phyloP scores from a whole-genome alignment of 2,113 vertebrate genomes.

The Leucopsar rothschildi region DNA sequence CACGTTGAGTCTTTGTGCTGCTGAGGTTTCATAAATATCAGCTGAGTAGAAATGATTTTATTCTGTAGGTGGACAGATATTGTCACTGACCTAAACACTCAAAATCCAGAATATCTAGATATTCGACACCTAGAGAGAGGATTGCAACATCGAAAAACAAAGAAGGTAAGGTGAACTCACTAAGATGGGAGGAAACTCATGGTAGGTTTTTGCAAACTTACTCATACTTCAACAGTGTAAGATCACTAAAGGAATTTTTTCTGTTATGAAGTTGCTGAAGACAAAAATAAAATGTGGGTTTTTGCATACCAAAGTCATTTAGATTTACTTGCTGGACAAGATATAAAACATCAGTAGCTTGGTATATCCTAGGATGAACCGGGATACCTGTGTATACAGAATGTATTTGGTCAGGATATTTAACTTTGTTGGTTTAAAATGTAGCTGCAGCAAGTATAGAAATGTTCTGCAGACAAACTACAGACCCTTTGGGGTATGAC shows the following conservation, averaged over 20 bases:
- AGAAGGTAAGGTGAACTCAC: conserved; percentile 81
- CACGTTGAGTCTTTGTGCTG: neutral
- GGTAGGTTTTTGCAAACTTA: neutral
- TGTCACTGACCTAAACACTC: conserved; percentile 94
- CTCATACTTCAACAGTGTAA: neutral
- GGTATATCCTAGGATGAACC: neutral
- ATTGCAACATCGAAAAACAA: conserved; percentile 93
- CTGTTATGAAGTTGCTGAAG: neutral
- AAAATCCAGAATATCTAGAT: conserved; percentile 96
- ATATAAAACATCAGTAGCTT: neutral
- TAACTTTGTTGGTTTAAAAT: neutral
- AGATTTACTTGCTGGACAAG: neutral
- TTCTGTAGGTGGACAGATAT: conserved; percentile 89
- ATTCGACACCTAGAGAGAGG: conserved; percentile 95
- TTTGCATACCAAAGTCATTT: neutral
- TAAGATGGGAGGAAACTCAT: neutral
- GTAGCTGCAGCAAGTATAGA: neutral
- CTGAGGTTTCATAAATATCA: neutral
- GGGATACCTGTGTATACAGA: neutral
- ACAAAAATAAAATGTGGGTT: neutral
- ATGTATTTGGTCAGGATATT: neutral
- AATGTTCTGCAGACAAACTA: neutral
- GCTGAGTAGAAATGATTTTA: neutral
- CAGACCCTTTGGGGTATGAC: neutral
- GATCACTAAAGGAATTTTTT: neutral